phyloP scores from a whole-genome alignment of 2,113 vertebrate genomes.

The Zapornia atra region DNA sequence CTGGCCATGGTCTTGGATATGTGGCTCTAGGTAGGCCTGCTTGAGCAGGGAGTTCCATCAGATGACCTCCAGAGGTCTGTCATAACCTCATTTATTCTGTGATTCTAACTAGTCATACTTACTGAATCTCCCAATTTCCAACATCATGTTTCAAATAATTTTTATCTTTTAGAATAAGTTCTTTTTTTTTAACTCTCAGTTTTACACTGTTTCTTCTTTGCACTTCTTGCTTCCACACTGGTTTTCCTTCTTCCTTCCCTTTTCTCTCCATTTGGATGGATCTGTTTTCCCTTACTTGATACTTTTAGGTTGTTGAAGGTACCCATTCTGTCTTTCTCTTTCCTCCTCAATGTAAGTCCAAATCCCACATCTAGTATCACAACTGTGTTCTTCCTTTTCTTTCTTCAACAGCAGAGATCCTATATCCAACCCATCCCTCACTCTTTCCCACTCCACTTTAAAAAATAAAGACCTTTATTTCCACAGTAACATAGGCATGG shows the following conservation, averaged over 20 bases:
- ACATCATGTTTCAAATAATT: background rate
- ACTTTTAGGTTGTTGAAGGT: background rate
- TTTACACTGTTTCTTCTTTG: background rate
- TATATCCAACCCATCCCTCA: background rate
- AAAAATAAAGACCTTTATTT: background rate
- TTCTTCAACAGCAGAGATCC: background rate
- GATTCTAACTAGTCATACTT: background rate
- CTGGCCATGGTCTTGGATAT: background rate
- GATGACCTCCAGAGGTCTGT: background rate
- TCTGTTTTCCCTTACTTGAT: background rate
- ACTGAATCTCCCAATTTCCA: background rate
- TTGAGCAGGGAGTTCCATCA: background rate
- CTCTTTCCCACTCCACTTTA: background rate
- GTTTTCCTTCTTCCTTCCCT: background rate
- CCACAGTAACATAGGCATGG: background rate
- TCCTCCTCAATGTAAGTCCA: background rate
- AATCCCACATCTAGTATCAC: background rate
- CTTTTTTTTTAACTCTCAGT: rapidly evolving
- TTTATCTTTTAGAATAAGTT: background rate
- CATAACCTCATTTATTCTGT: background rate
- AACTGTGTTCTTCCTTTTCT: background rate
- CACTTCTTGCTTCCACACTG: background rate
- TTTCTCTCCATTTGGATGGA: background rate
- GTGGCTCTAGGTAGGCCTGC: background rate
- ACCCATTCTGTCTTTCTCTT: background rate